These are phyloP conservation scores for Epirrhoe alternata DNA, from an alignment of 2,888 invertebrate genomes.

Conservation along the genomic window DNA sequence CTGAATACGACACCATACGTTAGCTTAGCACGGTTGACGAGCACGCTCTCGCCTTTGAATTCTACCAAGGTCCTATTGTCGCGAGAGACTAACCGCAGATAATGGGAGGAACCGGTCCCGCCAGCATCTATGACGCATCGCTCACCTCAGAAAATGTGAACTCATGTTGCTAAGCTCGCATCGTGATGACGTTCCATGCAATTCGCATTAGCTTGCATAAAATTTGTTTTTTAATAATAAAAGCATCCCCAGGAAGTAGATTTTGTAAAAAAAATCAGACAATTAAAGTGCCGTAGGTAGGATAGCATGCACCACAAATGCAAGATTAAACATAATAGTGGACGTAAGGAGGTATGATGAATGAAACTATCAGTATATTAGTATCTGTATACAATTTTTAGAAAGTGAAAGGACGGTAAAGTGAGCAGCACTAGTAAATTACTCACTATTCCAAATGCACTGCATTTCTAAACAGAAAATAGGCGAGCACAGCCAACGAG, in stretches of 20 bases:
- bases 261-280: not conserved
- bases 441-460: constrained; percentile 35
- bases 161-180: constrained; percentile 54
- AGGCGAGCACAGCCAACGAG: constrained; percentile 12
- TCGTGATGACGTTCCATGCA: constrained; percentile 28
- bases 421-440: constrained; percentile 34
- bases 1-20: constrained; percentile 70
- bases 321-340: not conserved
- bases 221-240: not conserved
- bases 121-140: constrained; percentile 66
- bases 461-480: constrained; percentile 35
- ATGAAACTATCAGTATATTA: constrained; percentile 15
- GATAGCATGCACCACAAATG: too few relatives aligned
- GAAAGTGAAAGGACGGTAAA: constrained; percentile 51
- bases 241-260: not conserved
- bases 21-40: constrained; percentile 55
- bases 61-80: constrained; percentile 64
- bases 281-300: not conserved
- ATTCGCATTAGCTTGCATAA: constrained; percentile 11
- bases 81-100: constrained; percentile 67
- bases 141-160: constrained; percentile 62
- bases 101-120: constrained; percentile 72
- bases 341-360: not conserved
- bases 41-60: constrained; percentile 67
- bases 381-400: constrained; percentile 36